Base-by-base conservation (phyloP, 1,140 invertebrate genomes). In the Drosophila teissieri region DNA sequence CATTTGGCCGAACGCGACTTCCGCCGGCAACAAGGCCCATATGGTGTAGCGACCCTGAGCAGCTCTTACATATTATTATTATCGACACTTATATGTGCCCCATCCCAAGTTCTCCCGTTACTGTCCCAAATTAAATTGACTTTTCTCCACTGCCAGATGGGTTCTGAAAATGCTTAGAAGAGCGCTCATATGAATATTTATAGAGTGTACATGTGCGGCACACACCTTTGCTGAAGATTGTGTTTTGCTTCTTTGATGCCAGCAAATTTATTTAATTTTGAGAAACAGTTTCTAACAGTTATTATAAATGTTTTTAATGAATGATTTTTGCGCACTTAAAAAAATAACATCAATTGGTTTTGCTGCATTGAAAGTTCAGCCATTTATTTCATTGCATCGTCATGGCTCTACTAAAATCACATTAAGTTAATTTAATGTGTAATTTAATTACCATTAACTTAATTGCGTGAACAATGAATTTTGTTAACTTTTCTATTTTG, bases 1-100 rank as follows among this genome's bases (percentile, higher is more conserved):
- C 76, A 89, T 88, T 86, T 82, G 54, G 36, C 67, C 14, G 56
- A 57, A 55, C 46, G 57, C 57, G 60, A 80, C 84, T 88, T 88
- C 84, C 83, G 84, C 68, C 51, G 61, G 36, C 57, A 55, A 52
- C 15, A 6, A 37, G 17, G 5, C 15, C 36, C 54, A 70, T 51
- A 45, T 57, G 62, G 48, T 37, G 31, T 31, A 45, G 42, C 31
- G 19, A 52, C 54, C 46, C 55, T 73, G 68, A 52, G 45, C 11
- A 48, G 64, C 63, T 69, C 64, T 69, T 55, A 19, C 19, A 40
- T 31, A 40, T 36, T 42, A 69, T 64, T 65, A 53, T 52, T 68
- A 44, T 68, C 64, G 64, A 65, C 64, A 68, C 64, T 68, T 68
- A 68, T 68, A 44, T 42, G 60, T 68, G 45, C 12, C 45, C 45